phyloP scores from a whole-genome alignment of 2,797 vertebrate genomes.

The Betta splendens region DNA sequence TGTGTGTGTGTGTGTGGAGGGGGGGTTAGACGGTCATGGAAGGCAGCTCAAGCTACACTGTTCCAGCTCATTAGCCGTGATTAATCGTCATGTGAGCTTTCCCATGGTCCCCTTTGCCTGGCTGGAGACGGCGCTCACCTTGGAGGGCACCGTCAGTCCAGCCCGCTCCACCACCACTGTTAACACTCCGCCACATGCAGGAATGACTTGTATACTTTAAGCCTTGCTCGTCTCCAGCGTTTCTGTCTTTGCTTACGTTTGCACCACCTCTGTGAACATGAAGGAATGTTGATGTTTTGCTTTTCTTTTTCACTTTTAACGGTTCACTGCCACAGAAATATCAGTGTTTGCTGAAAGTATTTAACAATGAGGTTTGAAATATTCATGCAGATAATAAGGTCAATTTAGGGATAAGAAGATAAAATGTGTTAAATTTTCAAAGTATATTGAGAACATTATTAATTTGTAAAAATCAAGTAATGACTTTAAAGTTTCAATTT shows the following conservation, averaged over 20 bases:
- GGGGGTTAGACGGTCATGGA: slow-evolving; percentile 75
- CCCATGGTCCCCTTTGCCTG: slow-evolving; percentile 83
- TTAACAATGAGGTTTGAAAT: neutral
- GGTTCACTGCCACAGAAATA: neutral
- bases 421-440: too few relatives aligned
- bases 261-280: slow-evolving; percentile 3
- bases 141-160: slow-evolving; percentile 70
- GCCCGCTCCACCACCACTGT: slow-evolving; percentile 33
- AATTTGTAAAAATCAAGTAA: neutral
- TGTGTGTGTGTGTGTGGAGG: slow-evolving; percentile 35
- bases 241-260: slow-evolving; percentile 29
- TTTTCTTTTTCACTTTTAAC: slow-evolving; percentile 17
- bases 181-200: slow-evolving; percentile 47
- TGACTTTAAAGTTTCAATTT: neutral
- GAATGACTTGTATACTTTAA: slow-evolving; percentile 42
- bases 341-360: neutral
- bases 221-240: slow-evolving; percentile 16
- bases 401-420: neutral
- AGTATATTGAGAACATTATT: too few relatives aligned
- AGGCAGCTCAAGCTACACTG: slow-evolving; percentile 76
- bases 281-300: slow-evolving; percentile 8
- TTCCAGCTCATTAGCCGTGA: slow-evolving; percentile 87
- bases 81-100: slow-evolving; percentile 84
- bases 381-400: neutral
- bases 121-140: slow-evolving; percentile 80